Base-by-base conservation (phyloP, 2,888 invertebrate genomes). In the Liopterus haemorrhoidalis region DNA sequence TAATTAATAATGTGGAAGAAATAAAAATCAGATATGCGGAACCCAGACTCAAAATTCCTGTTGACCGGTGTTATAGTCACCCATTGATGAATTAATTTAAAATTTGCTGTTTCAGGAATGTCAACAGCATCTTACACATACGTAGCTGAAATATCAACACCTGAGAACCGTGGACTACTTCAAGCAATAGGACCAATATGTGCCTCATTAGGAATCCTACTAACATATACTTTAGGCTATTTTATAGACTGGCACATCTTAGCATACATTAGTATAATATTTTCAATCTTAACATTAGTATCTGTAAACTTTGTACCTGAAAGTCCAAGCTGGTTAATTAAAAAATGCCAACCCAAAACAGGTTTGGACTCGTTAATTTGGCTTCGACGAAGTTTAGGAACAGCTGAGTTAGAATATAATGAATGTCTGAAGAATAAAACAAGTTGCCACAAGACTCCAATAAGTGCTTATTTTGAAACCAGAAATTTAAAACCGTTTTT, bases 121-220 rank as follows among this genome's bases (percentile, higher is more conserved):
- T 79, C 79, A 36, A 76, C 80, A 15, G 78, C 75, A 1, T 77
- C 78, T 42, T 81, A 80, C 65, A 79, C 80, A 41, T 81, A 81
- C 66, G 79, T 81, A 2, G 77, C 78, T 1, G 78, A 85, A 69
- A 76, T 82, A 35, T 79, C 82, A 2, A 77, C 79, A 0, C 78
- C 83, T 1, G 73, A 76, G 54, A 78, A 79, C 54, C 69, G 84
- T 40, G 82, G 82, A 1, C 76, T 81, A 40, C 69, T 84, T 5
- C 81, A 82, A 50, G 79, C 82, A 1, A 60, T 81, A 15, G 83
- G 83, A 1, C 83, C 84, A 1, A 77, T 82, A 1, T 68, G 81
- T 49, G 83, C 82, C 15, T 83, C 83, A 1, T 73, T 82, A 2
- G 84, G 84, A 1, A 83, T 85, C 46, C 74, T 85, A 46, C 66